phyloP scores from a whole-genome alignment of 2,113 vertebrate species.

The Butastur rufipennis region DNA sequence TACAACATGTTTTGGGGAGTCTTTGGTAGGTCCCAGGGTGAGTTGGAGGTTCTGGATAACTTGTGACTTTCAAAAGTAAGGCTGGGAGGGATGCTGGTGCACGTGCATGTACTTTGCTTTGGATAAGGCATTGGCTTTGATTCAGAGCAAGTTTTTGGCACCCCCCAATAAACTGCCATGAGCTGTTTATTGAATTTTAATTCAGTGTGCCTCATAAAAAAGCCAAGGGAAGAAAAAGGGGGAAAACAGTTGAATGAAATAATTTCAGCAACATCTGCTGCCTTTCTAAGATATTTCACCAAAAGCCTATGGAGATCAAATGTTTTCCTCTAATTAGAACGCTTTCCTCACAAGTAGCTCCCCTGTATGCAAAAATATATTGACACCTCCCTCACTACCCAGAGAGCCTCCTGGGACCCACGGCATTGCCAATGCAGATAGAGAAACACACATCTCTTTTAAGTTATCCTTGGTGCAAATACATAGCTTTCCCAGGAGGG shows the following conservation, averaged over 20 bases:
- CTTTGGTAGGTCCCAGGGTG: not conserved
- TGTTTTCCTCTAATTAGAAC: slow-evolving; percentile 36
- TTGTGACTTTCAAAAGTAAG: not conserved
- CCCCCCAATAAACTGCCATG: not conserved
- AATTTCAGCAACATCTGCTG: slow-evolving; percentile 36
- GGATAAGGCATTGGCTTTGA: not conserved
- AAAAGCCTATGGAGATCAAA: slow-evolving; percentile 23
- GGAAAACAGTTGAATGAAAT: not conserved
- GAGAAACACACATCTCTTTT: not conserved
- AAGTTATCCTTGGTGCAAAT: not conserved
- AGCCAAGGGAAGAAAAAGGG: not conserved
- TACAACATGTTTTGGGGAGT: not conserved
- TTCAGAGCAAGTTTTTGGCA: not conserved
- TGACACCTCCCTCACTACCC: not conserved
- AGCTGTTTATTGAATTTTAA: not conserved
- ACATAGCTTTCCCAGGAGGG: not conserved
- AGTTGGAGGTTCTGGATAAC: not conserved
- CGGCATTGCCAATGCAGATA: not conserved
- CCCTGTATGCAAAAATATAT: not conserved
- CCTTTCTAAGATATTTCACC: slow-evolving; percentile 12
- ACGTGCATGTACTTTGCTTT: not conserved
- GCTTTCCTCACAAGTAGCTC: not conserved
- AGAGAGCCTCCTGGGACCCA: not conserved
- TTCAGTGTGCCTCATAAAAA: not conserved
- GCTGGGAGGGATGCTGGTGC: not conserved